Evolutionary conservation across 2,888 invertebrate species (phyloP).

Genomic region (Cancer borealis): DNA sequence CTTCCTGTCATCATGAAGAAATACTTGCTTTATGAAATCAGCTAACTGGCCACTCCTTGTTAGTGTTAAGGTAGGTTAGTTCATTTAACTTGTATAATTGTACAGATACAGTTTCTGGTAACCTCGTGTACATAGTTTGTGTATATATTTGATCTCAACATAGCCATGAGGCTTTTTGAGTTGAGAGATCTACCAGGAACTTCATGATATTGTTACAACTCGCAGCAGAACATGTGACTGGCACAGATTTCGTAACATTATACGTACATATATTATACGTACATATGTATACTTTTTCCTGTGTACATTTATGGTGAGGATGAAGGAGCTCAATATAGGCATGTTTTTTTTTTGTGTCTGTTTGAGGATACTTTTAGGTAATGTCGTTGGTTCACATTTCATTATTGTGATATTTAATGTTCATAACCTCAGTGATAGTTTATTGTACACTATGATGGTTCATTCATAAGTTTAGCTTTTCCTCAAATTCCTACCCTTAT

Average conservation of each 20-base stretch:
- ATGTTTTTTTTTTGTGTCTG: neutral
- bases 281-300: neutral
- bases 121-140: neutral
- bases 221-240: neutral
- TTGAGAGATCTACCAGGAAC: slow-evolving; percentile 13
- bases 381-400: neutral
- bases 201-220: neutral
- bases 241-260: neutral
- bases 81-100: neutral
- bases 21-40: slow-evolving; percentile 76
- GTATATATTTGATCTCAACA: slow-evolving; percentile 39
- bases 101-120: slow-evolving; percentile 12
- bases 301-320: neutral
- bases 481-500: neutral
- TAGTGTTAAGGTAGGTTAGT: slow-evolving; percentile 43
- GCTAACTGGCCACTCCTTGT: slow-evolving; percentile 53
- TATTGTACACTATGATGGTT: neutral
- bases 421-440: slow-evolving; percentile 27
- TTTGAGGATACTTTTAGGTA: neutral
- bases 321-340: neutral
- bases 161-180: neutral
- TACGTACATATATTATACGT: neutral
- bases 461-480: neutral
- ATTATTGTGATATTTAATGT: slow-evolving; percentile 31
- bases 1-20: slow-evolving; percentile 74